A percentile compares a stretch with the other conserved stretches of the same genome.
Conservation (phyloP, 2,888 invertebrate species). For the Monochamus alternatus region DNA sequence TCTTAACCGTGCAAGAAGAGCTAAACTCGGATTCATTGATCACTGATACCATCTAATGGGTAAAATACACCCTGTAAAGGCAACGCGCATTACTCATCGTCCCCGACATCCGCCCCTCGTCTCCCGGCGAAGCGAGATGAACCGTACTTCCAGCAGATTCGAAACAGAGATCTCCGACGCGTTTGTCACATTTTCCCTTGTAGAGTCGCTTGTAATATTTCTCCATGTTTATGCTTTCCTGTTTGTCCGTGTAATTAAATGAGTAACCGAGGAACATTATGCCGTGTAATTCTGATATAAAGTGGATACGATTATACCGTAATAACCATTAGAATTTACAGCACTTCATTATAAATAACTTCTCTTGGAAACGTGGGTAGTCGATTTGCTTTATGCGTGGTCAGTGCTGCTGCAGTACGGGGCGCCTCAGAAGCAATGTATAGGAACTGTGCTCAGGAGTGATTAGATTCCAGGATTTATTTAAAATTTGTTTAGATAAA, state of each 20-base stretch:
- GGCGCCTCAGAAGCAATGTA: too few relatives aligned
- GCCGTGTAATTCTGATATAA: constrained; percentile 31
- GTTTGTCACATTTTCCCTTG: constrained; percentile 13
- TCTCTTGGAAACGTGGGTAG: neutral
- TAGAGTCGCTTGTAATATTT: constrained; percentile 26
- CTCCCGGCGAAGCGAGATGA: constrained; percentile 5
- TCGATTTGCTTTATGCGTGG: too few relatives aligned
- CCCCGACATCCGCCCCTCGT: neutral
- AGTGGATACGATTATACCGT: constrained; percentile 22
- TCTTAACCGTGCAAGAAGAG: too few relatives aligned
- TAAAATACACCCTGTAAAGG: neutral
- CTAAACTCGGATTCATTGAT: too few relatives aligned
- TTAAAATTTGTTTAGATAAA: too few relatives aligned
- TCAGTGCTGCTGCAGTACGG: too few relatives aligned
- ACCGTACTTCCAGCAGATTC: constrained; percentile 16
- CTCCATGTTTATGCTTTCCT: constrained; percentile 39
- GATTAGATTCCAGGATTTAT: too few relatives aligned
- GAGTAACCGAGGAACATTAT: constrained; percentile 31
- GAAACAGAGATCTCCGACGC: constrained; percentile 10
- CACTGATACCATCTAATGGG: too few relatives aligned
- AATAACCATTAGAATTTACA: constrained; percentile 34
- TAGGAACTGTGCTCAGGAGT: too few relatives aligned
- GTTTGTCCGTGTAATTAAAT: constrained; percentile 33
- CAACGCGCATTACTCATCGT: constrained; percentile 2
- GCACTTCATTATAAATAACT: constrained; percentile 25